phyloP scores from a whole-genome alignment of 23 tunicate species.

The Ascidia mentula region DNA sequence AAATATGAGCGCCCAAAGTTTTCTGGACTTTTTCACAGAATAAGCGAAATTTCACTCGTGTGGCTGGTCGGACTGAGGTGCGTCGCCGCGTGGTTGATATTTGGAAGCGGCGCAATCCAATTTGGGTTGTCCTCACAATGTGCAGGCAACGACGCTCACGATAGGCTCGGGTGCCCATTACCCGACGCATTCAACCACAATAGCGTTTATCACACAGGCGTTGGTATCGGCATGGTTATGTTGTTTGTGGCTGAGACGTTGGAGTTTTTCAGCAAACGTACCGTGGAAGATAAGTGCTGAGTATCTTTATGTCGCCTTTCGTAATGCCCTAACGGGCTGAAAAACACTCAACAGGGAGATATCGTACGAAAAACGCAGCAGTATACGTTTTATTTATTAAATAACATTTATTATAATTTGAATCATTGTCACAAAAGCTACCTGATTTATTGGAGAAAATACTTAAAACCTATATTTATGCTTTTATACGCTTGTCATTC shows the following conservation, averaged over 20 bases:
- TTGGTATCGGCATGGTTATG: constrained; percentile 39
- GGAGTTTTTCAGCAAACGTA: background rate
- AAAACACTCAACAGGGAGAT: too few species aligned
- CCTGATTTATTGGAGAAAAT: too few species aligned
- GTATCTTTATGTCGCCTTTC: too few species aligned
- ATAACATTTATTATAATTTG: too few species aligned
- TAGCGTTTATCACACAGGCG: constrained; percentile 31
- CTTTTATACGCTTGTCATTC: too few species aligned
- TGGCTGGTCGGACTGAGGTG: background rate
- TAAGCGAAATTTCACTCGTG: background rate
- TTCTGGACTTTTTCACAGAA: background rate
- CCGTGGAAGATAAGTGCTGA: too few species aligned
- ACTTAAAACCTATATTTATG: too few species aligned
- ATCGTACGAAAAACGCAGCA: too few species aligned
- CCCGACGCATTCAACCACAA: constrained; percentile 64
- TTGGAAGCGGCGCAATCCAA: constrained; percentile 22
- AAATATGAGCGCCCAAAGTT: background rate
- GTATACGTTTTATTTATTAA: too few species aligned
- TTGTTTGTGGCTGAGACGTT: constrained; percentile 44
- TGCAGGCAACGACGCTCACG: constrained; percentile 8
- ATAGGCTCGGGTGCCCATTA: constrained; percentile 36
- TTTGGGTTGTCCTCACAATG: constrained; percentile 12
- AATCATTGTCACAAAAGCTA: too few species aligned
- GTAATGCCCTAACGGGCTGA: too few species aligned
- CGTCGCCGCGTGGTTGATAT: constrained; percentile 17